phyloP scores from a whole-genome alignment of 2,113 vertebrate genomes.

The Chunga burmeisteri region DNA sequence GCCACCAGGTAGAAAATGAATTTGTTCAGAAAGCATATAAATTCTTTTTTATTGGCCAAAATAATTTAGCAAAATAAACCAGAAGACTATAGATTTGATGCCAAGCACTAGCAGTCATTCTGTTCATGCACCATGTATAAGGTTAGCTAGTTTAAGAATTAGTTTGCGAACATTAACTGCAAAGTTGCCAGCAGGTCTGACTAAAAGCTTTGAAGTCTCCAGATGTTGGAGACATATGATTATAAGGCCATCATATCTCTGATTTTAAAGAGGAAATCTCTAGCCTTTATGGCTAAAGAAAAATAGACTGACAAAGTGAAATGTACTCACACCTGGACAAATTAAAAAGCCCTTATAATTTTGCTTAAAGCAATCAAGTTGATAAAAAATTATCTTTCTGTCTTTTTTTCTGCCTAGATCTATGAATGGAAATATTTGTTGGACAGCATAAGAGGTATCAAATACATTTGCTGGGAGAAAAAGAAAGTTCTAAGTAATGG shows the following conservation, averaged over 20 bases:
- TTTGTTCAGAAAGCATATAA: not conserved
- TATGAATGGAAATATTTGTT: not conserved
- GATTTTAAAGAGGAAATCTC: not conserved
- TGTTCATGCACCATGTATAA: not conserved
- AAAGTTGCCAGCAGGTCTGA: not conserved
- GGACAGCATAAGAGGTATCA: not conserved
- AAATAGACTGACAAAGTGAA: not conserved
- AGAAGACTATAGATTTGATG: not conserved
- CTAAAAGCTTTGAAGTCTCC: not conserved
- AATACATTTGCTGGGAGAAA: not conserved
- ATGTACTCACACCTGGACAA: not conserved
- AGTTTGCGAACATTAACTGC: not conserved
- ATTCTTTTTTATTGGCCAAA: not conserved
- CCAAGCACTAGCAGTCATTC: not conserved
- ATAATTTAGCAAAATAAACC: not conserved
- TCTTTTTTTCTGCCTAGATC: not conserved
- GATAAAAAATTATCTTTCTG: not conserved
- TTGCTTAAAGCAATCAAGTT: not conserved
- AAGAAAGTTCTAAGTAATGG: not conserved
- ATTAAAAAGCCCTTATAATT: not conserved
- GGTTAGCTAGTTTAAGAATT: not conserved
- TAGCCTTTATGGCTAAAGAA: not conserved
- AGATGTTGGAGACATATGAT: not conserved
- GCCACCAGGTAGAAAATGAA: not conserved
- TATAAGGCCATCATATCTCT: not conserved